Evolutionary conservation across 2,113 vertebrate species (phyloP), one percentile per base, ranked within the genome.

Genomic region (Phoxinus phoxinus): DNA sequence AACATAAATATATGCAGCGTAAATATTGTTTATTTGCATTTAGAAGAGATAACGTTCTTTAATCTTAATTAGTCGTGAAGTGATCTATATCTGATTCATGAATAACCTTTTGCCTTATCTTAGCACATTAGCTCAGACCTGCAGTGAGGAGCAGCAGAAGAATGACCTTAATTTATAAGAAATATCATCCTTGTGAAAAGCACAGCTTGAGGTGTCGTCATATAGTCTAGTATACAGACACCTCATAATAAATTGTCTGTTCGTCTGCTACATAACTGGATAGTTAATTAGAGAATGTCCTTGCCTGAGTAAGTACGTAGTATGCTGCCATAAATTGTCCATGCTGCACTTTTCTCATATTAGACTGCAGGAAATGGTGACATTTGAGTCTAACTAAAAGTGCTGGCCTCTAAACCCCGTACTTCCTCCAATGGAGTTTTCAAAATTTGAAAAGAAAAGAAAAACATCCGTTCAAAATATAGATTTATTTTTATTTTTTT

Each of bases 71-170:
- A 80, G 61, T 23, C 3, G 7, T 51, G 80, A 82, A 82, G 80
- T 80, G 61, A 85, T 85, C 84, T 79, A 67, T 73, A 35, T 67
- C 82, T 84, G 44, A 63, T 85, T 81, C 67, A 81, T 35, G 73
- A 74, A 63, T 67, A 63, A 51, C 77, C 56, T 84, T 80, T 84
- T 56, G 51, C 46, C 77, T 53, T 74, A 46, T 75, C 73, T 81
- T 41, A 25, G 51, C 35, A 41, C 67, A 65, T 84, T 81, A 65
- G 37, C 30, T 23, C 25, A 63, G 46, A 53, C 27, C 67, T 53
- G 77, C 59, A 46, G 21, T 67, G 37, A 23, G 25, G n/a, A 69
- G 35, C 5, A 25, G 25, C 17, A 51, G 46, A 63, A 58, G 56
- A 81, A 61, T 30, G 4, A 80, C 35, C 65, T 80, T 73, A 73